phyloP scores from a whole-genome alignment of 2,113 vertebrate genomes.

The Rhinichthys klamathensis region DNA sequence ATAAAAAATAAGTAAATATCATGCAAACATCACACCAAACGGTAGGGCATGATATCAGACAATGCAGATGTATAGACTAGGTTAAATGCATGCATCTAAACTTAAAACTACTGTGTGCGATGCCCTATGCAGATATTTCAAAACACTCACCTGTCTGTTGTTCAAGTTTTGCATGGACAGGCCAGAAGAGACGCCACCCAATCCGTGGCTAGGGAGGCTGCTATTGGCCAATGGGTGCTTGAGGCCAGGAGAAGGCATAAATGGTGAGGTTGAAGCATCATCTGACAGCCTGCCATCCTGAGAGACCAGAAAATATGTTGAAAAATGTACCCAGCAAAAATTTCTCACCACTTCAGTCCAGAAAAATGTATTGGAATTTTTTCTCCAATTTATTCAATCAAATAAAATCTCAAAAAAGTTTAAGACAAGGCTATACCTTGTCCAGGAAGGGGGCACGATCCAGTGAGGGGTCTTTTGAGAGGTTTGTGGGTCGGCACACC shows the following conservation, averaged over 20 bases:
- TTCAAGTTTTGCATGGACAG: slow-evolving; percentile 99
- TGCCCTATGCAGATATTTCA: neutral
- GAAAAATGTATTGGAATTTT: neutral
- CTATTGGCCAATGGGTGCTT: slow-evolving; percentile 97
- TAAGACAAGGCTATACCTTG: slow-evolving; percentile 79
- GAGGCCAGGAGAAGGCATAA: slow-evolving; percentile 99
- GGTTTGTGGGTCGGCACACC: slow-evolving; percentile 88
- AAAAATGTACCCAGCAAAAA: neutral
- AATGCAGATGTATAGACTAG: neutral
- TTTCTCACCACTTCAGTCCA: neutral
- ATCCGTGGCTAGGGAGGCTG: slow-evolving; percentile 95
- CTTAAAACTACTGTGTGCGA: neutral
- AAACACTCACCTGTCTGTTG: slow-evolving; percentile 94
- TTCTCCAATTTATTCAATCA: neutral
- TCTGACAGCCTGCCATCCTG: slow-evolving; percentile 97
- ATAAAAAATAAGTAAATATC: neutral
- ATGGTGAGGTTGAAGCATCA: slow-evolving; percentile 96
- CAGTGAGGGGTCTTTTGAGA: slow-evolving; percentile 97
- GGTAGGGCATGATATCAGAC: neutral
- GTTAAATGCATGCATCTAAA: neutral
- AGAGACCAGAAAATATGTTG: slow-evolving; percentile 67
- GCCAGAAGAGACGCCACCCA: slow-evolving; percentile 93
- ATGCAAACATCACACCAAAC: neutral
- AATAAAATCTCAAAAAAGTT: neutral
- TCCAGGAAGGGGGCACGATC: slow-evolving; percentile 93